Base-by-base conservation (phyloP, 2,797 vertebrate genomes). In the Myoxocephalus aenaeus region DNA sequence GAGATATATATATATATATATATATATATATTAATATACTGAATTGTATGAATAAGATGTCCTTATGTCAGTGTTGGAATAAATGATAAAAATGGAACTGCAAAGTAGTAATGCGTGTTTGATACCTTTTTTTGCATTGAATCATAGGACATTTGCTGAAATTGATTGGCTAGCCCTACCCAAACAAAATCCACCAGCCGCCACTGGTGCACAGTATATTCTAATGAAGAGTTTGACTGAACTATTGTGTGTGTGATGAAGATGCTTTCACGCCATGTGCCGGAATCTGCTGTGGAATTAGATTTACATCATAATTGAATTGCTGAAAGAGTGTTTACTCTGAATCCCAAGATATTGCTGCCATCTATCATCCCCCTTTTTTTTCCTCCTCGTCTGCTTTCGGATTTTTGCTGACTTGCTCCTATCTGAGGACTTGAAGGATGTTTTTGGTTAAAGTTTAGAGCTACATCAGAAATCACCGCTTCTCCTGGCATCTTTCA, bases 361-460 rank as follows among this genome's bases (percentile, higher is more conserved):
- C 58, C 59, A 57, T 77, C 76, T 56, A 58, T 81, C 73, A 50
- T 5, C 20, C 7, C 38, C 9, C 3, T 51, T 63, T 64, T 64
- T 14, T 13, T 40, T 13, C 12, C 40, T 42, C 65, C 80, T 18
- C 17, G 17, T 50, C 58, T 32, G 46, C 22, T n/a, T 48, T 75
- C 0, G 1, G 27, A 7, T 63, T 79, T 84, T 75, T 77, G 85
- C 77, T 87, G 85, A 88, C 77, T 77, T 27, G 69, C 67, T 57
- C 46, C 56, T 66, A 65, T 67, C 40, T 20, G 46, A 83, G 53
- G 32, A 70, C 69, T 74, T 84, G 75, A 87, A 73, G 86, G 68
- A 85, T 85, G 65, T 73, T 85, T 87, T 75, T 70, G 46, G 79
- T 85, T 82, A 68, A 75, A 77, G 62, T 73, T 62, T 18, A 15